Percentiles rank a stretch among this genome's conserved stretches.
phyloP scores from a whole-genome alignment of 2,888 invertebrate species.

The Drosophila putrida region DNA sequence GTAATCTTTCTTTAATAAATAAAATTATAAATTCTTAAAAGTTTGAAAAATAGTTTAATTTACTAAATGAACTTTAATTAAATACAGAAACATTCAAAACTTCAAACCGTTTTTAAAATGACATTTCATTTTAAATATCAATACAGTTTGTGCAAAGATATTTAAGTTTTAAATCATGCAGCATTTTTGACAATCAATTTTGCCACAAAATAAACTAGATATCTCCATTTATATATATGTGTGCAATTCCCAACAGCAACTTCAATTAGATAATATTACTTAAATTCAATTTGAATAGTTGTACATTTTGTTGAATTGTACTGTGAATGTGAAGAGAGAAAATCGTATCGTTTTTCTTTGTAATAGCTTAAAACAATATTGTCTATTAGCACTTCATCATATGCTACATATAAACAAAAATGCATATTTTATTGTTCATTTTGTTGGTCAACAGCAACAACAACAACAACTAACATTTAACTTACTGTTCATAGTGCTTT shows the following conservation, averaged over 20 bases:
- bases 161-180: not conserved
- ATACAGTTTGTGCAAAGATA: not conserved
- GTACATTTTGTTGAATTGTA: conserved; percentile 12
- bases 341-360: conserved; percentile 12
- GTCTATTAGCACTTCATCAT: conserved; percentile 57
- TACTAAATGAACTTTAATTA: not conserved
- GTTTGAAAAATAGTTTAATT: not conserved
- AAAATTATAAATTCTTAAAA: not conserved
- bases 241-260: not conserved
- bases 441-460: conserved; percentile 12
- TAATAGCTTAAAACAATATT: conserved; percentile 26
- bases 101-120: not conserved
- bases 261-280: conserved; percentile 6
- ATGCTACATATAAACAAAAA: conserved; percentile 40
- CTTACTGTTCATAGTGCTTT: conserved; percentile 44
- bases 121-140: not conserved
- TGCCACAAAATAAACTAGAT: not conserved
- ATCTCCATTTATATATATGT: not conserved
- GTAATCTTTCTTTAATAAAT: too few species aligned
- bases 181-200: not conserved
- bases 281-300: not conserved
- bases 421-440: conserved; percentile 22
- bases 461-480: conserved; percentile 43
- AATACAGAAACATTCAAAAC: not conserved
- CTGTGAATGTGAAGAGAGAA: not conserved